phyloP scores from a whole-genome alignment of 2,888 invertebrate species.

The Drosophila barbarae region DNA sequence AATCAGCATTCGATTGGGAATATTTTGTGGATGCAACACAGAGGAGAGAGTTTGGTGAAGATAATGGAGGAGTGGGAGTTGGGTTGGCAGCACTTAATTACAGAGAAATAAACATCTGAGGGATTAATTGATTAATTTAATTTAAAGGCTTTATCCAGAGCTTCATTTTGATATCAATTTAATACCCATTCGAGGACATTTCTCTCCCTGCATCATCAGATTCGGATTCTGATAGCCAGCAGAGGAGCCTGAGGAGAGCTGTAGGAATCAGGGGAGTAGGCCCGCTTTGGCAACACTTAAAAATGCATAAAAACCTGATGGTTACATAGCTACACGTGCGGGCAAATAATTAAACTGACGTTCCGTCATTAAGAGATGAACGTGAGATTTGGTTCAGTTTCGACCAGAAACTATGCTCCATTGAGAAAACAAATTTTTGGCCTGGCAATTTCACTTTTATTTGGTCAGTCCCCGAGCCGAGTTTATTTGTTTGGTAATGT shows the following conservation, averaged over 20 bases:
- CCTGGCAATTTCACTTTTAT: constrained; percentile 64
- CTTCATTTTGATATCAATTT: background rate
- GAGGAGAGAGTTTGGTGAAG: background rate
- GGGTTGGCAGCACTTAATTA: constrained; percentile 29
- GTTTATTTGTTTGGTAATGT: constrained; percentile 48
- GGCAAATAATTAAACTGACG: constrained; percentile 59
- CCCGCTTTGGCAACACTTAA: constrained; percentile 25
- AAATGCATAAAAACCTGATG: constrained; percentile 29
- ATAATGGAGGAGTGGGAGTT: background rate
- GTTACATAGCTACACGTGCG: constrained; percentile 56
- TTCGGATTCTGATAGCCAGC: background rate
- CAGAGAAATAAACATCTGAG: constrained; percentile 7
- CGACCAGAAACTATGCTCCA: constrained; percentile 30
- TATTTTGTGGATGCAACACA: background rate
- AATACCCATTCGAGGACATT: too few relatives aligned
- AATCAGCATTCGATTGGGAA: constrained; percentile 2
- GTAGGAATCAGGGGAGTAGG: background rate
- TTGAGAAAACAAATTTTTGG: constrained; percentile 31
- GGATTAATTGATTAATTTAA: too few relatives aligned
- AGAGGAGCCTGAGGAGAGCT: background rate
- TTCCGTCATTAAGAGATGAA: constrained; percentile 70
- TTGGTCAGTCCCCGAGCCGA: constrained; percentile 49
- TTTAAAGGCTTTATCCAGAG: background rate
- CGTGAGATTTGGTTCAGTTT: constrained; percentile 61
- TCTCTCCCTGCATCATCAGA: background rate